phyloP scores from a whole-genome alignment of 2,797 vertebrate species.

The Chelon labrosus region DNA sequence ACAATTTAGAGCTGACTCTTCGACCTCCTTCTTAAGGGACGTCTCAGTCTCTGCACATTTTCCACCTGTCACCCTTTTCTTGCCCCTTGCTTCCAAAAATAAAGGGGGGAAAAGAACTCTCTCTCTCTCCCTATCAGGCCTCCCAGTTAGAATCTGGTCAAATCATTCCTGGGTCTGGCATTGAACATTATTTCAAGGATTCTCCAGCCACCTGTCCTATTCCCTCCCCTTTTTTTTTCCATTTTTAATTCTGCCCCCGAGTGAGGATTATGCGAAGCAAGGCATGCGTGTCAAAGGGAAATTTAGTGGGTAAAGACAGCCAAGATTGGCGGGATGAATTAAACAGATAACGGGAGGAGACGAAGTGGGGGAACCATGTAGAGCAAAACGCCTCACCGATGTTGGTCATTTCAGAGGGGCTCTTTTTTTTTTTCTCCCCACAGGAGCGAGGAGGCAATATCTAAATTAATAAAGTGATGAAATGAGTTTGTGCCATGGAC shows the following conservation, averaged over 20 bases:
- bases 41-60: conserved; percentile 72
- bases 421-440: conserved; percentile 75
- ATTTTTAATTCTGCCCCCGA: conserved; percentile 89
- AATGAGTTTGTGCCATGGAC: conserved; percentile 89
- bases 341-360: conserved; percentile 87
- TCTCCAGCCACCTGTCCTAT: conserved; percentile 86
- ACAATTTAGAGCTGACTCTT: conserved; percentile 75
- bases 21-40: conserved; percentile 70
- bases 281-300: conserved; percentile 92
- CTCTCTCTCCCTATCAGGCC: conserved; percentile 62
- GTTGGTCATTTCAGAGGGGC: conserved; percentile 87
- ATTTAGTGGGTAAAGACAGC: conserved; percentile 90
- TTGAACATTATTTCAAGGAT: conserved; percentile 88
- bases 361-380: conserved; percentile 83
- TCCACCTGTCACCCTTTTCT: conserved; percentile 79
- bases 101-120: conserved; percentile 53
- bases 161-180: conserved; percentile 82
- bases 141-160: conserved; percentile 82
- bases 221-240: conserved; percentile 80
- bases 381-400: conserved; percentile 85
- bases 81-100: conserved; percentile 74
- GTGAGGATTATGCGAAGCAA: conserved; percentile 89
- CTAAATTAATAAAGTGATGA: conserved; percentile 90
- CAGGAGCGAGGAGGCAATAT: conserved; percentile 86
- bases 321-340: conserved; percentile 90